Evolutionary conservation across 2,797 vertebrate species (phyloP).

Genomic region (Etheostoma perlongum): DNA sequence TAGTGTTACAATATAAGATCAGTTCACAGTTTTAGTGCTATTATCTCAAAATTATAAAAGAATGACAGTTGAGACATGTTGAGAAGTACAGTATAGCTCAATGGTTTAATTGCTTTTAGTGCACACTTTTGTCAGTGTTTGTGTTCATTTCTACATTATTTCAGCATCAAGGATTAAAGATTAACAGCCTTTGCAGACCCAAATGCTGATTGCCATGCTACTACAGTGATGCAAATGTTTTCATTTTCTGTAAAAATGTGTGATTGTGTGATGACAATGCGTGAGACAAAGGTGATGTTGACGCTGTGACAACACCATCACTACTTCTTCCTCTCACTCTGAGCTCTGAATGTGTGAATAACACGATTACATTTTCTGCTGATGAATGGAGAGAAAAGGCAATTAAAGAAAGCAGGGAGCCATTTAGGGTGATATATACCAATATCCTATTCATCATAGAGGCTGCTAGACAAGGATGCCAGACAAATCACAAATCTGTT

Average conservation of each 20-base stretch:
- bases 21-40: background rate
- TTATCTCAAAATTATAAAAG: background rate
- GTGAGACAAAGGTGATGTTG: slow-evolving; percentile 75
- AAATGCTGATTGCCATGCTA: slow-evolving; percentile 43
- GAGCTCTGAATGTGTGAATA: slow-evolving; percentile 70
- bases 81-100: background rate
- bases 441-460: slow-evolving; percentile 59
- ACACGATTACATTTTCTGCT: slow-evolving; percentile 68
- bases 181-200: background rate
- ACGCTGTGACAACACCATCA: slow-evolving; percentile 64
- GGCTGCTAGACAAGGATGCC: slow-evolving; percentile 19
- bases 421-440: slow-evolving; percentile 55
- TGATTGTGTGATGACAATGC: slow-evolving; percentile 65
- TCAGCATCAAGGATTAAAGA: background rate
- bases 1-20: background rate
- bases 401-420: slow-evolving; percentile 69
- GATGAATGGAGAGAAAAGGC: slow-evolving; percentile 70
- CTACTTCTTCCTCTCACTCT: slow-evolving; percentile 63
- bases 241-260: slow-evolving; percentile 52
- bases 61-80: background rate
- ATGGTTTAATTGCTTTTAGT: background rate
- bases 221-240: slow-evolving; percentile 51
- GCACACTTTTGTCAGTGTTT: background rate
- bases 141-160: background rate
- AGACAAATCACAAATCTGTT: slow-evolving; percentile 51